A percentile compares a stretch with the other conserved stretches of the same genome.
phyloP scores from a whole-genome alignment of 1,140 invertebrate genomes.

The Pteromalus puparum region DNA sequence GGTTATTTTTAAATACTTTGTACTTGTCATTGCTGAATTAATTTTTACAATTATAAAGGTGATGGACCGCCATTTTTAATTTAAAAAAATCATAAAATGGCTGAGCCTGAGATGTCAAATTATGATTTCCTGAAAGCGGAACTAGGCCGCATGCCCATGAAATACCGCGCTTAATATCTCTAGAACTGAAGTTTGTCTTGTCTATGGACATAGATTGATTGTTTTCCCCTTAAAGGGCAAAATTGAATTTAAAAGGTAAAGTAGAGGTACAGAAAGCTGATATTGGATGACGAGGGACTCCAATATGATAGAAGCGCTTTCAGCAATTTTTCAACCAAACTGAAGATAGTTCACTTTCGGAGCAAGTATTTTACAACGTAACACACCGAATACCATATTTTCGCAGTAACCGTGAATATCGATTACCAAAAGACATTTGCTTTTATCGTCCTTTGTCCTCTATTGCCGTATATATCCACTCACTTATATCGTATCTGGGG shows the following conservation, averaged over 20 bases:
- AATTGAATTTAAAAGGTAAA: conserved; percentile 14
- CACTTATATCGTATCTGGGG: too few species aligned
- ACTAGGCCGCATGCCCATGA: background rate
- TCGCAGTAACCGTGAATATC: background rate
- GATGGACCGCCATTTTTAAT: too few species aligned
- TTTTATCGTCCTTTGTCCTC: too few species aligned
- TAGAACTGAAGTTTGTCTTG: conserved; percentile 16
- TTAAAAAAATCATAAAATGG: too few species aligned
- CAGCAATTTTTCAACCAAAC: conserved; percentile 4
- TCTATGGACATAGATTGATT: conserved; percentile 21
- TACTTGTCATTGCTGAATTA: too few species aligned
- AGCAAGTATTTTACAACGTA: background rate
- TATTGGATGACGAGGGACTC: conserved; percentile 1
- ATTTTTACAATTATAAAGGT: too few species aligned
- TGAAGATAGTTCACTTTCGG: background rate
- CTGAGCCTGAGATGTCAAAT: background rate
- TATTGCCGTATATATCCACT: too few species aligned
- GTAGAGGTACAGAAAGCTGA: background rate
- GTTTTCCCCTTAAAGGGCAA: background rate
- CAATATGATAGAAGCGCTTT: conserved; percentile 3
- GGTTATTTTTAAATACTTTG: too few species aligned
- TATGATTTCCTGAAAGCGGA: background rate
- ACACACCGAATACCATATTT: background rate
- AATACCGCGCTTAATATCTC: background rate
- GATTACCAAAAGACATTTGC: background rate